phyloP scores from a whole-genome alignment of 2,113 vertebrate species.

The Grus americana region DNA sequence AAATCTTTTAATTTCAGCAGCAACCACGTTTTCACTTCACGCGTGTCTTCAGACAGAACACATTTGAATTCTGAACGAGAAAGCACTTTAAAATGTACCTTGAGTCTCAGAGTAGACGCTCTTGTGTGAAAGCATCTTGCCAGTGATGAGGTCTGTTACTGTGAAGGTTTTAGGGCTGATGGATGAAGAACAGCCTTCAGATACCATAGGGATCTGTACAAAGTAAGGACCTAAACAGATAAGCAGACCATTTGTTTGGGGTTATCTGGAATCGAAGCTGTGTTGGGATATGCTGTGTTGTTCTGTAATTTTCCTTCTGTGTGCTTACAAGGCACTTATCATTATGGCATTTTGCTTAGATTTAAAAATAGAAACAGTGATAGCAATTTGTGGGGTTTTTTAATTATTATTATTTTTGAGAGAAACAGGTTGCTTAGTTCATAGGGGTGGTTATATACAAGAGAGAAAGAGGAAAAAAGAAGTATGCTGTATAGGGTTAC shows the following conservation, averaged over 20 bases:
- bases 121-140: not conserved
- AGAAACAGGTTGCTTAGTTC: not conserved
- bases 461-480: not conserved
- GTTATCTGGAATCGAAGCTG: not conserved
- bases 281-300: not conserved
- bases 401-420: not conserved
- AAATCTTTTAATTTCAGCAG: not conserved
- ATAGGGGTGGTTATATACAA: not conserved
- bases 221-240: not conserved
- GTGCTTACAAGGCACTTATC: not conserved
- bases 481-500: not conserved
- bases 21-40: not conserved
- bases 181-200: not conserved
- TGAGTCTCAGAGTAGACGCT: not conserved
- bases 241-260: not conserved
- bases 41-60: not conserved
- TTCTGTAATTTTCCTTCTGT: not conserved
- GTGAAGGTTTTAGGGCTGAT: not conserved
- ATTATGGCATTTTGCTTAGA: not conserved
- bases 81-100: not conserved
- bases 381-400: not conserved
- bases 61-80: not conserved
- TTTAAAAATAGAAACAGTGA: conserved; percentile 1
- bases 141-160: not conserved
- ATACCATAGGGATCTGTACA: not conserved